phyloP scores from a whole-genome alignment of 2,113 vertebrate genomes.

The Ranitomeya variabilis region DNA sequence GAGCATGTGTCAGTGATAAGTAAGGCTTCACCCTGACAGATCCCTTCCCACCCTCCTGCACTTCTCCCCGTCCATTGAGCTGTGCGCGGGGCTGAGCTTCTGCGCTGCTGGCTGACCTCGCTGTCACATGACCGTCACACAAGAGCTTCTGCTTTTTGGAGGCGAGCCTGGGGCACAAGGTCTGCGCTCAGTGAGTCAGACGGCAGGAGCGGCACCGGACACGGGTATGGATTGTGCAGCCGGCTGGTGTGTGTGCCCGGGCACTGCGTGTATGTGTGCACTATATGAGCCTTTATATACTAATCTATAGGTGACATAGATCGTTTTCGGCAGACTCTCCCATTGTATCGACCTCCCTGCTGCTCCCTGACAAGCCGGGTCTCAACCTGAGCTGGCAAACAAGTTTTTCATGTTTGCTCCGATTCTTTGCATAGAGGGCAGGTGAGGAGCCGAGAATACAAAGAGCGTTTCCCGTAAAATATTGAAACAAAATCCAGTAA shows the following conservation, averaged over 20 bases:
- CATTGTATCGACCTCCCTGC: not conserved
- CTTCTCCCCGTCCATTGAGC: not conserved
- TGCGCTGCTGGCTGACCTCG: not conserved
- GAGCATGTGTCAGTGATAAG: not conserved
- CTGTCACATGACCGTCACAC: slow-evolving; percentile 11
- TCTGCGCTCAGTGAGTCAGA: not conserved
- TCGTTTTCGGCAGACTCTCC: not conserved
- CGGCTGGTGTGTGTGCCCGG: not conserved
- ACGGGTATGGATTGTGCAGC: not conserved
- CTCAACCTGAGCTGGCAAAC: not conserved
- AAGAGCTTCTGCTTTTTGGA: not conserved
- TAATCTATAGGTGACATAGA: not conserved
- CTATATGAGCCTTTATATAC: not conserved
- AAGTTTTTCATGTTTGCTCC: slow-evolving; percentile 38
- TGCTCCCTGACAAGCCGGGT: not conserved
- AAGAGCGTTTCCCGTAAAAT: not conserved
- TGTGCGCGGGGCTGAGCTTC: not conserved
- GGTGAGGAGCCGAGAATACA: not conserved
- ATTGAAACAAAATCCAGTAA: not conserved
- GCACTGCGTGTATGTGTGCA: not conserved
- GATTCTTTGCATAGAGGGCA: not conserved
- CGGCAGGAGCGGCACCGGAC: not conserved
- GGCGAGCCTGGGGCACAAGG: not conserved
- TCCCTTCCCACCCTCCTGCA: not conserved
- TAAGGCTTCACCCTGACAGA: not conserved